A percentile compares a stretch with the other conserved stretches of the same genome.
These are phyloP conservation scores for Ptychochromis oligacanthus DNA, from an alignment of 2,113 vertebrate genomes.

Conservation along the genomic window DNA sequence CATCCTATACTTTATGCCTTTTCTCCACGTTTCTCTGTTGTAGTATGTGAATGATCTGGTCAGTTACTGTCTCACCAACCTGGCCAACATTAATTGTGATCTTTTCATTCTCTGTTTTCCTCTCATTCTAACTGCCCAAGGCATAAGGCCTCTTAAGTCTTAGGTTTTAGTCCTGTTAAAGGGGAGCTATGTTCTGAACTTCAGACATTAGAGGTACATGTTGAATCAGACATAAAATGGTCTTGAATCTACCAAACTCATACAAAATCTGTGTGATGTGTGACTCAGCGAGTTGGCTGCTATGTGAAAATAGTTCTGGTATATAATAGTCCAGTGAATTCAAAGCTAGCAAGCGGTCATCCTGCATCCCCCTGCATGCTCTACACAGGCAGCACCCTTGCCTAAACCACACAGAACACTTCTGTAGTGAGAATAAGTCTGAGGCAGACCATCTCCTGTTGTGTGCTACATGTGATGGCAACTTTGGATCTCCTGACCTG, in stretches of 20 bases:
- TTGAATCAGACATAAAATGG: background rate
- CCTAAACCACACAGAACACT: background rate
- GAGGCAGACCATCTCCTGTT: background rate
- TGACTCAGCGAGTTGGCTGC: background rate
- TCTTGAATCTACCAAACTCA: background rate
- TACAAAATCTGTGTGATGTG: background rate
- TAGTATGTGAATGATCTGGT: background rate
- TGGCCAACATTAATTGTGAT: background rate
- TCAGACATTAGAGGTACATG: background rate
- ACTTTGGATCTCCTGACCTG: background rate
- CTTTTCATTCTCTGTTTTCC: background rate
- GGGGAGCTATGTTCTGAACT: background rate
- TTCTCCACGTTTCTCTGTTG: background rate
- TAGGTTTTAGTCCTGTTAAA: background rate
- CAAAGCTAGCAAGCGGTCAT: background rate
- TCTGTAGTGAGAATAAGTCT: background rate
- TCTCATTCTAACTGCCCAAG: background rate
- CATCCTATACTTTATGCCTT: background rate
- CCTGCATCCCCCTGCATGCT: background rate
- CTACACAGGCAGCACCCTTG: background rate
- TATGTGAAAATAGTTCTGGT: background rate
- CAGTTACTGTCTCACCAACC: background rate
- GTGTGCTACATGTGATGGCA: background rate
- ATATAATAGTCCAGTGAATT: background rate
- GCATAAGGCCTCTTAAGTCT: background rate